phyloP scores from a whole-genome alignment of 2,888 invertebrate genomes.

The Ryuthela nishihirai region DNA sequence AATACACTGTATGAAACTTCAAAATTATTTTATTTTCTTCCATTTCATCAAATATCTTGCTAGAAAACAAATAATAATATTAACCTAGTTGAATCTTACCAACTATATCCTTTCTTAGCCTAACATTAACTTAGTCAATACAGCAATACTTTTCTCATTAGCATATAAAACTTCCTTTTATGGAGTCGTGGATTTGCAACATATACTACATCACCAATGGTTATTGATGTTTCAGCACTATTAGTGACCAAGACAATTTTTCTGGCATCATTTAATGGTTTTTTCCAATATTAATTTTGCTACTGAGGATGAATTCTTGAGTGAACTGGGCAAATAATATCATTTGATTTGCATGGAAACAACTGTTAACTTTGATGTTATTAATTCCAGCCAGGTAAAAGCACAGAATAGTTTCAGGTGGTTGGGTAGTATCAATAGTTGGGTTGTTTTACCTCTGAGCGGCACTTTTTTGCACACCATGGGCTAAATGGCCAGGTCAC shows the following conservation, averaged over 20 bases:
- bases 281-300: conserved; percentile 59
- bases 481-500: too few relatives aligned
- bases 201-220: conserved; percentile 89
- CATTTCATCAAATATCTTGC: conserved; percentile 62
- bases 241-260: conserved; percentile 65
- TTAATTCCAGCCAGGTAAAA: conserved; percentile 73
- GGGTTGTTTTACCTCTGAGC: too few relatives aligned
- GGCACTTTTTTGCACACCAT: too few relatives aligned
- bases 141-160: conserved; percentile 67
- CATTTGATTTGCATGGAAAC: background rate
- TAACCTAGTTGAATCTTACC: conserved; percentile 81
- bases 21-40: too few relatives aligned
- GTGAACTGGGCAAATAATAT: conserved; percentile 54
- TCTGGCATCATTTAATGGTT: conserved; percentile 55
- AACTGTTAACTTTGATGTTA: conserved; percentile 54
- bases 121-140: conserved; percentile 77
- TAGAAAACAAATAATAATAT: conserved; percentile 77
- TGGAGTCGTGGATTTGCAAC: conserved; percentile 82
- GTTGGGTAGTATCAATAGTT: conserved; percentile 58
- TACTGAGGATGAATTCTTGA: conserved; percentile 60
- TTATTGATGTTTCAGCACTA: conserved; percentile 93
- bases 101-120: conserved; percentile 79
- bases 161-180: conserved; percentile 63
- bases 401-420: conserved; percentile 62
- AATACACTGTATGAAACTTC: too few relatives aligned